Evolutionary conservation across 2,113 vertebrate species (phyloP), one percentile per base, ranked within the genome.

Genomic region (Strix uralensis): DNA sequence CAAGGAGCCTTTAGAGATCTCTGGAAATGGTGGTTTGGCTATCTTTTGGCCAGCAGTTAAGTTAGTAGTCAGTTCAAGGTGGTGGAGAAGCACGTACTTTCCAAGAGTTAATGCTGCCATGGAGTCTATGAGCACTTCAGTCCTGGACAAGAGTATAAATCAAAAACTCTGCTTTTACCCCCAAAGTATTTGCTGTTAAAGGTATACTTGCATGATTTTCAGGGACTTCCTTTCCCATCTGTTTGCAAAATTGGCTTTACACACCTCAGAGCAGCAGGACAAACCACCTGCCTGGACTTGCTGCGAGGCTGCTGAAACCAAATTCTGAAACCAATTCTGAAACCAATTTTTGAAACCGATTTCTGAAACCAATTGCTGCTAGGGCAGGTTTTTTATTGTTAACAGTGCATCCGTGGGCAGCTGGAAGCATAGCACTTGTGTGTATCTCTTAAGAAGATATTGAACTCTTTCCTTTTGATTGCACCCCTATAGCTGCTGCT

Each of bases 51-150:
- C 47, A n/a, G 40, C 4, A 14, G 13, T 13, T 25, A 12, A 20
- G 46, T 22, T 8, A 25, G 47, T 14, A 10, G 47, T 42, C 11
- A 29, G 15, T 10, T 42, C 13, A 15, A 29, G 59, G 15, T 9
- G 23, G 8, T 62, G 47, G 47, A 30, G n/a, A 29, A 72, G 15
- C 3, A 1, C 1, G 1, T 0, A 0, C 20, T 32, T 20, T 3
- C 59, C 2, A 13, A 19, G 61, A 55, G 4, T 47, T 32, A 3
- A 6, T 15, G 34, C 30, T 84, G 61, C 16, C 4, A 1, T 14
- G 7, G 12, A 32, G 34, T 54, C 52, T 4, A 2, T 4, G 15
- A n/a, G 29, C 5, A 1, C 52, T 9, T 5, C 11, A 25, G 40
- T 73, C 47, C 44, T 54, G 44, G 22, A 20, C 0, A 2, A 27